phyloP scores from a whole-genome alignment of 2,113 vertebrate genomes.

The Hyaena hyaena region DNA sequence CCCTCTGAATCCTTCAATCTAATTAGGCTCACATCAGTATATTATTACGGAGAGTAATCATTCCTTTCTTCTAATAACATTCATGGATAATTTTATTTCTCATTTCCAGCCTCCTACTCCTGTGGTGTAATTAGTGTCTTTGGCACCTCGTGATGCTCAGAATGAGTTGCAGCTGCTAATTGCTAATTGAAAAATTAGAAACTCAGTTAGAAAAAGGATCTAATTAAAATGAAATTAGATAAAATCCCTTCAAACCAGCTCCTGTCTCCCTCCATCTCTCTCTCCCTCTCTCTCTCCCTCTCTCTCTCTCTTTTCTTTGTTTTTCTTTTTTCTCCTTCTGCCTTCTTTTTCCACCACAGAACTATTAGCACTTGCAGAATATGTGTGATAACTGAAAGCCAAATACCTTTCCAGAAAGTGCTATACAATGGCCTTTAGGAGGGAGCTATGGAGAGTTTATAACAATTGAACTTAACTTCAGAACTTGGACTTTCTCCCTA shows the following conservation, averaged over 20 bases:
- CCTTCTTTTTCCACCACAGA: conserved; percentile 80
- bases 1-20: conserved; percentile 89
- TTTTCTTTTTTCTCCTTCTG: conserved; percentile 78
- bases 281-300: conserved; percentile 39
- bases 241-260: conserved; percentile 91
- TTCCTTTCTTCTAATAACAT: conserved; percentile 92
- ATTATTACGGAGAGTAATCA: conserved; percentile 91
- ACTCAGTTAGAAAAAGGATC: conserved; percentile 96
- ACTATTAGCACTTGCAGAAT: conserved; percentile 84
- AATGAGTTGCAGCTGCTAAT: conserved; percentile 95
- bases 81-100: conserved; percentile 91
- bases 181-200: conserved; percentile 99
- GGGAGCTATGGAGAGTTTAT: background rate
- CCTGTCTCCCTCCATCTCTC: conserved; percentile 82
- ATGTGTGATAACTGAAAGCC: conserved; percentile 80
- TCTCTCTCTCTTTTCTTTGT: conserved; percentile 79
- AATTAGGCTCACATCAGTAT: conserved; percentile 90
- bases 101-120: conserved; percentile 89
- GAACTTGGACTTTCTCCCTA: background rate
- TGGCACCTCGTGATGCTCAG: conserved; percentile 90
- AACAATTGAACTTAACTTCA: background rate
- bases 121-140: conserved; percentile 92
- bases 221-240: conserved; percentile 98
- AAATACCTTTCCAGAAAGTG: conserved; percentile 79
- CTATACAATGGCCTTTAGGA: conserved; percentile 70